Evolutionary conservation across 2,113 vertebrate genomes (phyloP).

Genomic region (Macroglossus sobrinus): DNA sequence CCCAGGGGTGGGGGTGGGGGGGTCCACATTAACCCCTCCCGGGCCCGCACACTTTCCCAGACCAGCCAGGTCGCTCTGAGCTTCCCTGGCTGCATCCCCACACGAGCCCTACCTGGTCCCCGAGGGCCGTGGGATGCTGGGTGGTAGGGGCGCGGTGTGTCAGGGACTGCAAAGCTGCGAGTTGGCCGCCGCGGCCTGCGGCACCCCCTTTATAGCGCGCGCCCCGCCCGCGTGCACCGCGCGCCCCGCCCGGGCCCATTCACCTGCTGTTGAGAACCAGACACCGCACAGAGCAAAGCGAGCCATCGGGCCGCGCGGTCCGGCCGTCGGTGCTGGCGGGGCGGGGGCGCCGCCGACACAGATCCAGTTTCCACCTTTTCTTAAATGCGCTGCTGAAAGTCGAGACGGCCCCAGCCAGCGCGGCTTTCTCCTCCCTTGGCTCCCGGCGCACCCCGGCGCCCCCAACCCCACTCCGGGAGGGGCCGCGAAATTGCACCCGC

Average conservation of each 20-base stretch:
- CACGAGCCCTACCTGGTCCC: slow-evolving; percentile 61
- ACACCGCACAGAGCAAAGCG: slow-evolving; percentile 81
- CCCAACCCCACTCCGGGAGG: slow-evolving; percentile 73
- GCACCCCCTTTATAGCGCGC: slow-evolving; percentile 61
- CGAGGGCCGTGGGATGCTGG: not conserved
- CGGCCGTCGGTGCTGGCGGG: slow-evolving; percentile 41
- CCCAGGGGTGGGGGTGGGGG: not conserved
- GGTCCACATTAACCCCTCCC: not conserved
- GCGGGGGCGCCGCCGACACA: slow-evolving; percentile 40
- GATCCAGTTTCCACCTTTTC: slow-evolving; percentile 74
- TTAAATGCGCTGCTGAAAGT: slow-evolving; percentile 71
- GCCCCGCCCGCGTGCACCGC: slow-evolving; percentile 57
- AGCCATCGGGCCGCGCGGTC: not conserved
- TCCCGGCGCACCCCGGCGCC: slow-evolving; percentile 20
- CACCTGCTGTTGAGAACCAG: slow-evolving; percentile 92
- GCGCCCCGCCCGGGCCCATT: slow-evolving; percentile 76
- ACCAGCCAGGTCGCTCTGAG: not conserved
- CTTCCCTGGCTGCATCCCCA: not conserved
- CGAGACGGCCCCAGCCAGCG: slow-evolving; percentile 34
- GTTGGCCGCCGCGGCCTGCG: slow-evolving; percentile 30
- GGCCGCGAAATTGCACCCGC: slow-evolving; percentile 83
- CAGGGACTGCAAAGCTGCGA: not conserved
- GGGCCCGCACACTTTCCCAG: not conserved
- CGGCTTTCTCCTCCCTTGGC: not conserved
- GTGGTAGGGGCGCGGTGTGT: not conserved